phyloP scores from a whole-genome alignment of 2,797 vertebrate species.

The Lemur catta region DNA sequence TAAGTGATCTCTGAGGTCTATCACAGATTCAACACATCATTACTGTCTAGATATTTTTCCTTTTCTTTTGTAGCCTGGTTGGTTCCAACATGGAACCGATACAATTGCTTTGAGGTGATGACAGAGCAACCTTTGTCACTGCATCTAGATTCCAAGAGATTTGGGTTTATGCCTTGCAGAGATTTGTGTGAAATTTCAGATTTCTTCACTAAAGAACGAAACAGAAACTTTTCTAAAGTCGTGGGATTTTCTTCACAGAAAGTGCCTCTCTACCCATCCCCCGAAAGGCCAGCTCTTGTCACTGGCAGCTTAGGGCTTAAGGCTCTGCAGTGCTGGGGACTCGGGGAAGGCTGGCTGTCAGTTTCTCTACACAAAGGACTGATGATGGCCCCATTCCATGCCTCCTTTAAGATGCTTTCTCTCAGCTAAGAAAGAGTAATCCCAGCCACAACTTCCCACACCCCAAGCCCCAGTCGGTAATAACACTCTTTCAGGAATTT shows the following conservation, averaged over 20 bases:
- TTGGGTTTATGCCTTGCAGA: neutral
- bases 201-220: neutral
- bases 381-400: neutral
- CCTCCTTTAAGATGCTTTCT: neutral
- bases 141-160: neutral
- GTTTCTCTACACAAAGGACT: neutral
- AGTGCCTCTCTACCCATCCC: neutral
- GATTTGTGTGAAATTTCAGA: neutral
- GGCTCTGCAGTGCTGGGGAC: neutral
- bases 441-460: neutral
- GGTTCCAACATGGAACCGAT: neutral
- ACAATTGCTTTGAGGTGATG: neutral
- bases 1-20: neutral
- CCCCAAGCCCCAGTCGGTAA: neutral
- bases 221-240: neutral
- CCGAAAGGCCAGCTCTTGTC: neutral
- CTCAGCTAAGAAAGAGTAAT: neutral
- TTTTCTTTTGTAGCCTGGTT: neutral
- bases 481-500: neutral
- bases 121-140: neutral
- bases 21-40: neutral
- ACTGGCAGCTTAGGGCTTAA: neutral
- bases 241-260: neutral
- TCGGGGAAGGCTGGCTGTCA: neutral
- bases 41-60: neutral